Base-by-base conservation (phyloP, 2,888 invertebrate species). In the Rotaria magnacalcarata region DNA sequence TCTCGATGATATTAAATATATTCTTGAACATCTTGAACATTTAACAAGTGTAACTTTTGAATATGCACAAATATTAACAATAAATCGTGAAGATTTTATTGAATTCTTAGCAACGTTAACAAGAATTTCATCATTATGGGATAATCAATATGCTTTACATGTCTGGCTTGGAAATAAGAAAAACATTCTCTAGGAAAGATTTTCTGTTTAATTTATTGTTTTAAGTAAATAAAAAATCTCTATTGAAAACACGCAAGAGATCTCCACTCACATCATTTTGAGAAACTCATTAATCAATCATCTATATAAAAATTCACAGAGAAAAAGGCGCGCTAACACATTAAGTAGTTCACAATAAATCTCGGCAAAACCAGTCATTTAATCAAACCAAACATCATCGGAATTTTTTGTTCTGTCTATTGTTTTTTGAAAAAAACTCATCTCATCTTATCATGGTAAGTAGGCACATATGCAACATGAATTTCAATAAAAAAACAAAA, bases 281-380 rank as follows among this genome's bases (percentile, higher is more conserved):
- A 54, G 21, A 54, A 54, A 54, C 16, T 67, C 67, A 67, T 67
- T 67, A 67, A 67, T 67, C 67, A 34, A 27, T 67, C 11, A 27
- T 67, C 5, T 27, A 11, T 67, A 34, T 67, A 34, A 67, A 67
- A 34, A 7, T 14, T 8, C 10, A 0, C 5, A 67, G 16, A 52
- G 52, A 52, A 67, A 67, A 67, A 34, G 34, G 67, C 67, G 67
- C 67, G 67, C 27, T 27, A 67, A 67, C 27, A 67, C 67, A 67
- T 34, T 67, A 67, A 67, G 67, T 67, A 16, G 34, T 27, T 34
- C 34, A 67, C 34, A 67, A 34, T 67, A 11, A 67, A 67, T 67
- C 67, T 7, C 0, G 34, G 16, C n/a, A 34, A 67, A 67, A 67
- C 27, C 67, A 34, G 14, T 67, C 14, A 27, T 67, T 67, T 67